Evolutionary conservation across 1,140 invertebrate species (phyloP).

Genomic region (Xylocopa sonorina): DNA sequence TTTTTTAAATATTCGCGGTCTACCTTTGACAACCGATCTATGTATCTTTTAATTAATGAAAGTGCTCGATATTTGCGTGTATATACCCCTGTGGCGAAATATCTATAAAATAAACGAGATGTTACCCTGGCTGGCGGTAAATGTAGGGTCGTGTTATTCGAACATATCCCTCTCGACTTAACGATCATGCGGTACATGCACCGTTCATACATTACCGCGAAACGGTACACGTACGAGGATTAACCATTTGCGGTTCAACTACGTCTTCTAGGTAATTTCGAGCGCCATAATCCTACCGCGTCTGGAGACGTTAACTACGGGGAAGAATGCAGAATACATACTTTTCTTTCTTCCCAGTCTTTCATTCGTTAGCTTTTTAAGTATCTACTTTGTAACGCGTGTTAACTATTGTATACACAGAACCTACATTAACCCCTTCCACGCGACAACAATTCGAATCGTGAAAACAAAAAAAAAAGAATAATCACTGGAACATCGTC

Average conservation of each 20-base stretch:
- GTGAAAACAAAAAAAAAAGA: too few relatives aligned
- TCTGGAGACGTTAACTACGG: background rate
- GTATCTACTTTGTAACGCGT: too few relatives aligned
- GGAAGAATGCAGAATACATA: background rate
- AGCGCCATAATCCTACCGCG: background rate
- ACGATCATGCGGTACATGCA: background rate
- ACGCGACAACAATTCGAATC: too few relatives aligned
- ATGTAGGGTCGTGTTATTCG: background rate
- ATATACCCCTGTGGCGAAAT: background rate
- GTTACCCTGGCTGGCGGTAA: background rate
- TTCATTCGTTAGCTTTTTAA: too few relatives aligned
- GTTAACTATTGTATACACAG: too few relatives aligned
- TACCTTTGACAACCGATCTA: background rate
- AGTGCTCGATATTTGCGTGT: background rate
- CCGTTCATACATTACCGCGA: background rate
- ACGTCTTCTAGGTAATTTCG: background rate
- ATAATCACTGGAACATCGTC: too few relatives aligned
- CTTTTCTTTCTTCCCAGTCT: background rate
- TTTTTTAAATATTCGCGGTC: background rate
- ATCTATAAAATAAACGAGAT: background rate
- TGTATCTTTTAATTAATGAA: background rate
- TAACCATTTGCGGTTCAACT: background rate
- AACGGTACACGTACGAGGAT: constrained; percentile 5
- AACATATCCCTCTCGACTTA: background rate
- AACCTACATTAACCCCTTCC: too few relatives aligned